A percentile compares a stretch with the other conserved stretches of the same genome.
phyloP scores from a whole-genome alignment of 2,888 invertebrate species.

The Didymodactylos carnosus region DNA sequence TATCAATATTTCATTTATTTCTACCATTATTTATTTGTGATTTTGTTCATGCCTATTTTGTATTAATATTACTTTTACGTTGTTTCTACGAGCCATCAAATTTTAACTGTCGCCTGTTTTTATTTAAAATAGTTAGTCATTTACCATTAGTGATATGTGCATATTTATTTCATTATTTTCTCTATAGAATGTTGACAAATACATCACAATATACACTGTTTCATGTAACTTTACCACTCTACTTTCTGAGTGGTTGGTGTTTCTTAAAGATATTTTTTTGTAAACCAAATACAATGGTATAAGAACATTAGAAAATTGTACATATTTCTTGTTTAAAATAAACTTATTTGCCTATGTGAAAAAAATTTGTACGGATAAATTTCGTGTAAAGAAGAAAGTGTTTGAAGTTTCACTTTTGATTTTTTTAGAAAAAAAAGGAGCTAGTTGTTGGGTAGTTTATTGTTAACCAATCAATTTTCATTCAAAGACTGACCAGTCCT shows the following conservation, averaged over 20 bases:
- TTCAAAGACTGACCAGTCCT: too few species aligned
- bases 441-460: too few species aligned
- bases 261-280: background rate
- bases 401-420: too few species aligned
- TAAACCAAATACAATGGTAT: too few species aligned
- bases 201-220: background rate
- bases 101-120: background rate
- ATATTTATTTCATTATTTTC: background rate
- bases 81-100: background rate
- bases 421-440: too few species aligned
- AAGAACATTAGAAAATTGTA: too few species aligned
- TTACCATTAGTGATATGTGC: background rate
- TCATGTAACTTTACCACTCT: background rate
- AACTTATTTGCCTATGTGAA: too few species aligned
- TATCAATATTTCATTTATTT: background rate
- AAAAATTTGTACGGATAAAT: too few species aligned
- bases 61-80: background rate
- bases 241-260: background rate
- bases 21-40: background rate
- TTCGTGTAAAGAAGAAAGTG: too few species aligned
- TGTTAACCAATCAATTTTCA: too few species aligned
- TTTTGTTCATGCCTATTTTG: background rate
- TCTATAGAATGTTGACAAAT: background rate
- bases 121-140: background rate
- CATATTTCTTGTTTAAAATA: too few species aligned